Evolutionary conservation across 2,888 invertebrate genomes (phyloP).

Genomic region (Hirtodrosophila confusa): DNA sequence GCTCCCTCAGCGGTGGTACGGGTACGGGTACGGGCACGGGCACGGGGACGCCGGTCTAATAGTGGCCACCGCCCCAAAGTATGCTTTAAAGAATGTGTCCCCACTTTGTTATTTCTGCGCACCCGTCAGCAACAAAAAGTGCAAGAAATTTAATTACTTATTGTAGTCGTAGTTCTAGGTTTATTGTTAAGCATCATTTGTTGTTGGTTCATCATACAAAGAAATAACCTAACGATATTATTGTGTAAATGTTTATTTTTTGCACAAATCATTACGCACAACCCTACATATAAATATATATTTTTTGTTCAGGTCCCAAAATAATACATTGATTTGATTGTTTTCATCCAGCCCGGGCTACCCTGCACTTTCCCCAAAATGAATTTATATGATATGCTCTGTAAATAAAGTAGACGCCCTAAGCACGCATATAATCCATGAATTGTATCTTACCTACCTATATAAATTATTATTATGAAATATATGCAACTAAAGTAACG

Average conservation of each 20-base stretch:
- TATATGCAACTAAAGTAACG: constrained; percentile 44
- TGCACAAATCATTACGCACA: constrained; percentile 30
- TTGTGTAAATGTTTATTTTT: constrained; percentile 38
- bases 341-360: constrained; percentile 21
- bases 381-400: constrained; percentile 52
- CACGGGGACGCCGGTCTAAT: constrained; percentile 63
- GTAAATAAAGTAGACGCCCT: constrained; percentile 62
- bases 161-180: constrained; percentile 52
- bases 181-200: constrained; percentile 53
- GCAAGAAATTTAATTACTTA: constrained; percentile 63
- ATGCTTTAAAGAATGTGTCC: constrained; percentile 53
- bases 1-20: constrained; percentile 51
- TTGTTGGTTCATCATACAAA: constrained; percentile 66
- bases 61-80: constrained; percentile 29
- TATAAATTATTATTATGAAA: constrained; percentile 71
- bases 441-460: constrained; percentile 69
- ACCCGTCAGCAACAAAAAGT: constrained; percentile 59
- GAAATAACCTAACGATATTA: constrained; percentile 69
- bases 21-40: constrained; percentile 21
- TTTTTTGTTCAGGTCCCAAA: constrained; percentile 27
- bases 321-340: constrained; percentile 22
- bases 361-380: constrained; percentile 33
- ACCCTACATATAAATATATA: constrained; percentile 6
- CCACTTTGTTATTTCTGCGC: constrained; percentile 71
- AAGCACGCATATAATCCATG: constrained; percentile 62